A percentile compares a stretch with the other conserved stretches of the same genome.
phyloP scores from a whole-genome alignment of 2,113 vertebrate genomes.

The Carassius carassius region DNA sequence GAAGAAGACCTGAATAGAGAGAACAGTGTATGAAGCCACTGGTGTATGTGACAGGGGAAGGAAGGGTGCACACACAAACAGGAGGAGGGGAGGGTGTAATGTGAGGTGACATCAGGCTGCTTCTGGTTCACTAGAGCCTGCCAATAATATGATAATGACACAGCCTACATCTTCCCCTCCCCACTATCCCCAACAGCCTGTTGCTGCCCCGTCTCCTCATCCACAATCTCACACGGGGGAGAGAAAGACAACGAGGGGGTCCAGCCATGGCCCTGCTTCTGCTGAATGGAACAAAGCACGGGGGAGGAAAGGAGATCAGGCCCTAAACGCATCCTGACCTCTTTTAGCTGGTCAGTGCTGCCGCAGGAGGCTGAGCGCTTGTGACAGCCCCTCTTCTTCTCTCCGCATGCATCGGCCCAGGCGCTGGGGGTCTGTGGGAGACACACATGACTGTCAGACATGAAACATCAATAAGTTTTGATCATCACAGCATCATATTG shows the following conservation, averaged over 20 bases:
- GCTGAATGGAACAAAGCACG: slow-evolving; percentile 48
- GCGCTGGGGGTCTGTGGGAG: slow-evolving; percentile 89
- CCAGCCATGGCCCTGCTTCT: slow-evolving; percentile 13
- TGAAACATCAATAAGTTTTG: background rate
- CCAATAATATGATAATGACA: slow-evolving; percentile 56
- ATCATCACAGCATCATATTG: background rate
- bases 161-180: background rate
- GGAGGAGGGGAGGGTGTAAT: slow-evolving; percentile 44
- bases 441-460: slow-evolving; percentile 28
- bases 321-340: slow-evolving; percentile 76
- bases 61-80: slow-evolving; percentile 21
- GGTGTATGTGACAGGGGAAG: slow-evolving; percentile 18
- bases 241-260: slow-evolving; percentile 19
- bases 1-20: slow-evolving; percentile 39
- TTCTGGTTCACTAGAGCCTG: slow-evolving; percentile 45
- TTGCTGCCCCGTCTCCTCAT: slow-evolving; percentile 20
- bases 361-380: slow-evolving; percentile 97
- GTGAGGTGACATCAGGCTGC: slow-evolving; percentile 36
- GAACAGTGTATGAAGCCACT: slow-evolving; percentile 39
- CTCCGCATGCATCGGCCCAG: slow-evolving; percentile 91
- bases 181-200: slow-evolving; percentile 9
- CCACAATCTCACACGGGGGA: slow-evolving; percentile 35
- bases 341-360: slow-evolving; percentile 97
- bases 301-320: slow-evolving; percentile 32
- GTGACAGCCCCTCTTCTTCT: slow-evolving; percentile 89